phyloP scores from a whole-genome alignment of 1,140 invertebrate species.

The Ceratitis capitata region DNA sequence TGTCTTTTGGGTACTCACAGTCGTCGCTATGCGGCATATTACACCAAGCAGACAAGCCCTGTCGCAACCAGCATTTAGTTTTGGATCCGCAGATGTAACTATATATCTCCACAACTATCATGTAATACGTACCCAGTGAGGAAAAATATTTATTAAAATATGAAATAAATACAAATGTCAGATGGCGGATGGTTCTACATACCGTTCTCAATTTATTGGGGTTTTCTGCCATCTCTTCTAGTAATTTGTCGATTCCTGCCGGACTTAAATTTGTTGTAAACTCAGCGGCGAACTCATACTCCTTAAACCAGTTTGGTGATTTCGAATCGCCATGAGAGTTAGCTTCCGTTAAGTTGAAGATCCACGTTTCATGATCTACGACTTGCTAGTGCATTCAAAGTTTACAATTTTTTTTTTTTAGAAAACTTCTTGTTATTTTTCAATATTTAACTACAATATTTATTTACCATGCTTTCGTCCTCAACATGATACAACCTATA shows the following conservation, averaged over 20 bases:
- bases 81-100: constrained; percentile 64
- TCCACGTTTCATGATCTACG: constrained; percentile 77
- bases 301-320: constrained; percentile 73
- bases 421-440: background rate
- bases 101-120: constrained; percentile 57
- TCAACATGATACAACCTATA: constrained; percentile 82
- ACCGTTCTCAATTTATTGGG: constrained; percentile 50
- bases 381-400: constrained; percentile 69
- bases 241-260: constrained; percentile 66
- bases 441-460: constrained; percentile 46
- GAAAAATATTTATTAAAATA: no score
- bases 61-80: constrained; percentile 65
- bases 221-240: constrained; percentile 66
- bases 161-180: background rate
- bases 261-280: constrained; percentile 64
- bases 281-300: constrained; percentile 72
- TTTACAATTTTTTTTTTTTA: background rate
- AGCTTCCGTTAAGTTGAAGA: constrained; percentile 80
- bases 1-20: constrained; percentile 48
- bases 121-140: no score
- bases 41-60: constrained; percentile 60
- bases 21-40: constrained; percentile 53
- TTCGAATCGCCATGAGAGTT: constrained; percentile 69
- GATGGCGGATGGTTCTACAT: background rate
- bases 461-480: constrained; percentile 71